Base-by-base conservation (phyloP, 2,888 invertebrate species). In the Xestia rhomboidea region DNA sequence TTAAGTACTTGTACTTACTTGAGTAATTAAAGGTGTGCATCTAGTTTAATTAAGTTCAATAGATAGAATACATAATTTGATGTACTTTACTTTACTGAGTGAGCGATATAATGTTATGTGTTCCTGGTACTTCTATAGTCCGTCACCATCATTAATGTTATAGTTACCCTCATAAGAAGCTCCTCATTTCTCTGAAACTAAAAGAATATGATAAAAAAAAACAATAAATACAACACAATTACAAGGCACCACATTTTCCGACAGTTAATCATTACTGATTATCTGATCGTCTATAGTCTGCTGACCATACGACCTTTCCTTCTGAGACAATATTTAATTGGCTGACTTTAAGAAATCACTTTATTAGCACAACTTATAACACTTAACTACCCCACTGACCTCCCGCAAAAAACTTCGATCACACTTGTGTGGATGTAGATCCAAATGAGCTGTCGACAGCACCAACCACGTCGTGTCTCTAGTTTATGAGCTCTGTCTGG, bases 401-500 rank as follows among this genome's bases (percentile, higher is more conserved):
- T n/a, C n/a, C n/a, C n/a, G n/a, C n/a, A n/a, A n/a, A n/a, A n/a
- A 62, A 34, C n/a, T 8, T 11, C 11, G 30, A 34, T 34, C 5
- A 62, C 30, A 62, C 62, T 62, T 30, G 18, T 60, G 60, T 60
- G 27, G 57, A 57, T 57, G 27, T 44, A 38, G 24, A 46, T 77
- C 24, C 27, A 76, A 68, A 34, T 34, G 18, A 60, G 57, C 18
- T 34, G 30, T n/a, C 30, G 24, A 27, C 15, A 8, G 15, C n/a
- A 38, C 18, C 44, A n/a, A 38, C 27, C 44, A 41, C 34, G 38
- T 38, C 62, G 41, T 64, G 57, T 51, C 46, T 10, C 30, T n/a
- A 8, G 6, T 51, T 49, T 67, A 80, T 68, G 73, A 72, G 85
- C 8, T 46, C 27, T 49, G 62, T 74, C 30, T 15, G 34, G 5